phyloP scores from a whole-genome alignment of 2,113 vertebrate species.

The Tetrax tetrax region DNA sequence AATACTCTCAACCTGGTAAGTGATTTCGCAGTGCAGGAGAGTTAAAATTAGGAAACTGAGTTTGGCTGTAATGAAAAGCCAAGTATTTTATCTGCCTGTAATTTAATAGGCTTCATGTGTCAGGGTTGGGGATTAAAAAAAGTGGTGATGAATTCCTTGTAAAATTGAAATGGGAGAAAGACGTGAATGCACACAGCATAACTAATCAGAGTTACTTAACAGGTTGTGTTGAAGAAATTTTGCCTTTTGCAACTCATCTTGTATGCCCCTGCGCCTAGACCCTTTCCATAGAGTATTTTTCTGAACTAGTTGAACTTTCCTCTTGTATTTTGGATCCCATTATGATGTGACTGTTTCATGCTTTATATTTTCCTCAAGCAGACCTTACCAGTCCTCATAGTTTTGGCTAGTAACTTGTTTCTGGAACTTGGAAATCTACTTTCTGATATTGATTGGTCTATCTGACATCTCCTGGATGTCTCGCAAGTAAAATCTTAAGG shows the following conservation, averaged over 20 bases:
- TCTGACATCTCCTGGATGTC: background rate
- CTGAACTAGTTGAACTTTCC: background rate
- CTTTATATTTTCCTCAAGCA: background rate
- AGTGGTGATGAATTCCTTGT: background rate
- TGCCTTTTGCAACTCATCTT: background rate
- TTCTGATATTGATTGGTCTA: background rate
- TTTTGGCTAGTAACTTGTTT: background rate
- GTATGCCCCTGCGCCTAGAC: background rate
- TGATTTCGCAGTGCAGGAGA: background rate
- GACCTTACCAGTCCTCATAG: background rate
- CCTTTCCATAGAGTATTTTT: background rate
- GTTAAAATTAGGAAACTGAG: background rate
- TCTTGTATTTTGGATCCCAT: background rate
- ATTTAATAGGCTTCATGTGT: background rate
- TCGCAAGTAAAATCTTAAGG: background rate
- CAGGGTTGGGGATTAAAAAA: background rate
- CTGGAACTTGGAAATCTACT: background rate
- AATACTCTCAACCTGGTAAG: constrained; percentile 91
- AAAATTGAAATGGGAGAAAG: background rate
- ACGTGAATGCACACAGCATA: background rate
- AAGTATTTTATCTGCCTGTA: background rate
- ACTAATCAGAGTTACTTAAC: background rate
- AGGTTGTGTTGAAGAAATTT: background rate
- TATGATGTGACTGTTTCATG: background rate
- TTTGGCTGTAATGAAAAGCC: background rate